Base-by-base conservation (phyloP, 2,797 vertebrate genomes). In the Lateolabrax maculatus region DNA sequence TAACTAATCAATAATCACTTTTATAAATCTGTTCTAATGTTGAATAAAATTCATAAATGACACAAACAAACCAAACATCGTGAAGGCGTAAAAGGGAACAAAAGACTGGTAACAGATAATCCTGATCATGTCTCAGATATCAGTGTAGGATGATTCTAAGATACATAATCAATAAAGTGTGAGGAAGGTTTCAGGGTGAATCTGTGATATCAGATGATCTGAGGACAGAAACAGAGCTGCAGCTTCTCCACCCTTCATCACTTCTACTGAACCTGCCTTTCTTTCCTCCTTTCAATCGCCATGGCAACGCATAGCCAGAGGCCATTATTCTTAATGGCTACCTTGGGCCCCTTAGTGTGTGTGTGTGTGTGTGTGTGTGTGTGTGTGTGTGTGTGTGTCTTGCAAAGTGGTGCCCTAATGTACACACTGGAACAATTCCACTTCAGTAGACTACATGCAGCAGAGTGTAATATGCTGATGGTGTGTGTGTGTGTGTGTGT, bases 241-340 rank as follows among this genome's bases (percentile, higher is more conserved):
- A 41, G 61, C 23, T 77, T 34, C 55, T 62, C 31, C 56, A 0
- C n/a, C 9, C n/a, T 31, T 75, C 72, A 65, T 70, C 75, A 53
- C 67, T 57, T 75, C 55, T 57, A n/a, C 46, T 60, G 29, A 86
- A 74, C 51, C 74, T 58, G 67, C 69, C 53, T 72, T 65, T 82
- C 44, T 61, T 63, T 68, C 60, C 77, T 83, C 52, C 43, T 66
- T 75, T 74, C 52, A 70, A 79, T 92, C 29, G 11, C 89, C 84
- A 93, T 88, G 90, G 89, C 71, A 90, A 92, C 92, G 1, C 3
- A 18, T 41, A 76, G 74, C 86, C 62, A 74, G 71, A 75, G 77
- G 88, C 83, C 72, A 89, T 90, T 86, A 83, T 80, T 77, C 76
- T 84, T 92, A 88, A 90, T 92, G 80, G 86, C 80, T 88, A 79